Conservation (phyloP, 2,113 vertebrate species). For the Mus spicilegus region DNA sequence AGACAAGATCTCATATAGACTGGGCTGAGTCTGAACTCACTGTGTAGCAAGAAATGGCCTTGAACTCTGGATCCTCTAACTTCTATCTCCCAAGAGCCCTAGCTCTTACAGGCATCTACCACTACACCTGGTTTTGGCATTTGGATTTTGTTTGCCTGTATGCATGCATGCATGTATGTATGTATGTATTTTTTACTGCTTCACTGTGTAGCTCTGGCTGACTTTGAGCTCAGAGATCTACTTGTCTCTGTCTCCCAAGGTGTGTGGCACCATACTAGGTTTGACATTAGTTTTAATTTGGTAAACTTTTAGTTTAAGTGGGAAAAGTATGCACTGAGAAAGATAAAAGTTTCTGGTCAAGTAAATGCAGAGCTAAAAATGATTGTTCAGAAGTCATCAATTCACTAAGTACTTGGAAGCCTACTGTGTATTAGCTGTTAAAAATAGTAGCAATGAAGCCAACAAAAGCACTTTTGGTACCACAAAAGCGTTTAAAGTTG, state of each 20-base stretch:
- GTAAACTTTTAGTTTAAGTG: conserved; percentile 5
- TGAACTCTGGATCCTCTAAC: neutral
- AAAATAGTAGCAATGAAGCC: neutral
- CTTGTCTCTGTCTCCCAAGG: neutral
- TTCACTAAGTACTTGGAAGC: conserved; percentile 7
- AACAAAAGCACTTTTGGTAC: neutral
- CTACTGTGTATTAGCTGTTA: neutral
- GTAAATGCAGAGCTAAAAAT: neutral
- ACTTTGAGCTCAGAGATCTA: neutral
- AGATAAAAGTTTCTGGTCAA: neutral
- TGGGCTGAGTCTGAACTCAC: neutral
- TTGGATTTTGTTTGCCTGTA: neutral
- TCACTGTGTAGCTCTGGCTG: neutral
- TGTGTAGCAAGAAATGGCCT: neutral
- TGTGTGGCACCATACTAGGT: neutral
- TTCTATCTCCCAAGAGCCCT: neutral
- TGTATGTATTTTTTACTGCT: neutral
- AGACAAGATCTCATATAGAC: neutral
- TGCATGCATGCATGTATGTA: neutral
- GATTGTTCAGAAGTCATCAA: neutral
- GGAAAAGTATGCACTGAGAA: neutral
- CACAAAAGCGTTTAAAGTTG: neutral
- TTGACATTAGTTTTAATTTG: neutral
- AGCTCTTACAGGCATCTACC: neutral
- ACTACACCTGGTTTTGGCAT: neutral